Base-by-base conservation (phyloP, 2,797 vertebrate species). In the Phataginus tricuspis region DNA sequence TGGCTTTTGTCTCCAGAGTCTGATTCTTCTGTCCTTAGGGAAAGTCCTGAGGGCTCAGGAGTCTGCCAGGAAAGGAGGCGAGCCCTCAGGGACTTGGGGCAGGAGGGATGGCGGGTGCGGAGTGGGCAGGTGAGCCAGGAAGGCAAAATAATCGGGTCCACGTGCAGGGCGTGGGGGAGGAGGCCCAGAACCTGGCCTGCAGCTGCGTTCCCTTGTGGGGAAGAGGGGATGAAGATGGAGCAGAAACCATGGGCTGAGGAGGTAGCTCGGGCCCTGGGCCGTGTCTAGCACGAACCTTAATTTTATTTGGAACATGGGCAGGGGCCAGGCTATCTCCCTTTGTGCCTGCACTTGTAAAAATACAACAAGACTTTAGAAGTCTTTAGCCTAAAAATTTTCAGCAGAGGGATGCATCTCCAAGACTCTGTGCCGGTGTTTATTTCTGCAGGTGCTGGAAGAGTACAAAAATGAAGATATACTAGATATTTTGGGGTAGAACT, bases 1-100 rank as follows among this genome's bases (percentile, higher is more conserved):
- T 11, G 61, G 77, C 34, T 79, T 90, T 96, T 90, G 90, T 51
- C 97, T 95, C 86, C 97, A 45, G 79, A 74, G 15, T 91, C 72
- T 39, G 92, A 23, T 2, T 39, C 90, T 95, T 97, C 74, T 2
- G 39, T 82, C 66, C 68, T 78, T 2, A 93, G 39, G 61, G 34
- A 86, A 85, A 96, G 97, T 57, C 87, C 4, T 1, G 85, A 1
- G 0, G 97, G 97, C 59, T 97, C 95, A 4, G 92, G 87, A 37
- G 90, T 97, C 97, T 98, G 94, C 19, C 9, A 49, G 27, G 55
- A 80, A 57, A 95, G 59, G 34, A 63, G 51, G 23, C 63, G 31
- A 68, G 31, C 21, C 18, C 45, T 90, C 84, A 89, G 64, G 29
- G 11, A 69, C 31, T 59, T 68, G 42, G 34, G 27, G 21, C 15